These are phyloP conservation scores for Drosophila prostipennis DNA, from an alignment of 2,888 invertebrate genomes.

Conservation along the genomic window DNA sequence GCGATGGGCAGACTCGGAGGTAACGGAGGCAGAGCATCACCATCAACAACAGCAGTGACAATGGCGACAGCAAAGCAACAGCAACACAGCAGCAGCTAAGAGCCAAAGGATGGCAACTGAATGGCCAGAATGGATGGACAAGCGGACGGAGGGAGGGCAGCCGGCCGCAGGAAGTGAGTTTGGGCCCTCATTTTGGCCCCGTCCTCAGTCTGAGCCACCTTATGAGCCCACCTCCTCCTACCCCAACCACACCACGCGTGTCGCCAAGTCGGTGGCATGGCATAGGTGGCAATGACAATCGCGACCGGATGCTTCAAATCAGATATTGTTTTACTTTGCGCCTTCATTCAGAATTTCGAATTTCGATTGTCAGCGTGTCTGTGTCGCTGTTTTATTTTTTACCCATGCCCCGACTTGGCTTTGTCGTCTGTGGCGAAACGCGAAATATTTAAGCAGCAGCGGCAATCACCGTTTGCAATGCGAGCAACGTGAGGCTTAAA, in stretches of 20 bases:
- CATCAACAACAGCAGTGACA: conserved; percentile 59
- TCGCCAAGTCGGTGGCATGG: conserved; percentile 56
- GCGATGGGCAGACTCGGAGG: neutral
- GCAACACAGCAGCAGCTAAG: conserved; percentile 42
- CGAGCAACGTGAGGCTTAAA: conserved; percentile 73
- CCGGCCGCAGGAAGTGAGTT: conserved; percentile 73
- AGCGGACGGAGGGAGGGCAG: conserved; percentile 20
- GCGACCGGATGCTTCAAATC: conserved; percentile 84
- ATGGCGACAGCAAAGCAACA: conserved; percentile 45
- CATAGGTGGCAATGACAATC: conserved; percentile 83
- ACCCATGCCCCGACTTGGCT: conserved; percentile 13
- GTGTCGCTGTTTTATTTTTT: conserved; percentile 51
- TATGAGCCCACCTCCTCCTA: conserved; percentile 4
- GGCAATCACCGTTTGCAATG: conserved; percentile 60
- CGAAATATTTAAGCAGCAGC: conserved; percentile 53
- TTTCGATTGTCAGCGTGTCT: conserved; percentile 76
- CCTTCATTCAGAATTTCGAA: conserved; percentile 75
- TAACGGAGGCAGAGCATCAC: conserved; percentile 29
- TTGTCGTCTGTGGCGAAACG: conserved; percentile 35
- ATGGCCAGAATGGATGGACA: conserved; percentile 42
- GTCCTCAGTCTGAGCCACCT: conserved; percentile 22
- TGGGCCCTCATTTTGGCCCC: conserved; percentile 53
- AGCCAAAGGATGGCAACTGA: conserved; percentile 44
- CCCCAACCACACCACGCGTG: conserved; percentile 41
- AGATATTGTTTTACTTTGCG: conserved; percentile 82